phyloP scores from a whole-genome alignment of 1,140 invertebrate genomes.

The Drosophila ohnishii region DNA sequence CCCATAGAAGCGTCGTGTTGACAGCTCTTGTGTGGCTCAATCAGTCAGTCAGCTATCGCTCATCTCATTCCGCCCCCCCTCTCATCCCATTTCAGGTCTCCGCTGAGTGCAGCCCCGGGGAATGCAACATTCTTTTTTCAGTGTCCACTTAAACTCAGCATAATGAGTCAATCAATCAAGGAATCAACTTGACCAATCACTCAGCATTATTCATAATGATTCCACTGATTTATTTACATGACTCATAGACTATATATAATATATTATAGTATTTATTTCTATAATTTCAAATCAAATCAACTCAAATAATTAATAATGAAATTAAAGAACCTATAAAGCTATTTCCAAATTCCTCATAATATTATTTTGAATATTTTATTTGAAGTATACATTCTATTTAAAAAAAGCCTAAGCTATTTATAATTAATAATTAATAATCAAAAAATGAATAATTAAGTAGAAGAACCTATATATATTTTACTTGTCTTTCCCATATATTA shows the following conservation, averaged over 20 bases:
- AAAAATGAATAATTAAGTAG: too few relatives aligned
- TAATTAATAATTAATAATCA: too few relatives aligned
- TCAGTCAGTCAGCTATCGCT: conserved; percentile 33
- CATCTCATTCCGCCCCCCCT: conserved; percentile 3
- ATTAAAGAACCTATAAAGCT: too few relatives aligned
- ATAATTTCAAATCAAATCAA: too few relatives aligned
- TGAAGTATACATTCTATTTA: too few relatives aligned
- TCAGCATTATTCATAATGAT: not conserved
- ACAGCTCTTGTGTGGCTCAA: conserved; percentile 66
- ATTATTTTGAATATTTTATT: too few relatives aligned
- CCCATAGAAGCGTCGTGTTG: conserved; percentile 48
- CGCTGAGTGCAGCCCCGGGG: not conserved
- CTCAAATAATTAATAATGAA: too few relatives aligned
- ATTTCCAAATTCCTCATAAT: too few relatives aligned
- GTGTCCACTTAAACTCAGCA: conserved; percentile 9
- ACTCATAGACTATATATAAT: not conserved
- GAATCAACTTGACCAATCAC: conserved; percentile 7
- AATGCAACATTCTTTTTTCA: conserved; percentile 4
- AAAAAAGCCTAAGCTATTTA: too few relatives aligned
- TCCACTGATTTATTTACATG: not conserved
- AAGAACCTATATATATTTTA: too few relatives aligned
- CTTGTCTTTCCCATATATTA: too few relatives aligned
- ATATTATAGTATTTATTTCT: too few relatives aligned
- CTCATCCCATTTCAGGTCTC: not conserved
- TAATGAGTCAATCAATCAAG: conserved; percentile 33